phyloP scores from a whole-genome alignment of 92 coral and sea anemone genomes.

The Umimayanthus chanpuru region DNA sequence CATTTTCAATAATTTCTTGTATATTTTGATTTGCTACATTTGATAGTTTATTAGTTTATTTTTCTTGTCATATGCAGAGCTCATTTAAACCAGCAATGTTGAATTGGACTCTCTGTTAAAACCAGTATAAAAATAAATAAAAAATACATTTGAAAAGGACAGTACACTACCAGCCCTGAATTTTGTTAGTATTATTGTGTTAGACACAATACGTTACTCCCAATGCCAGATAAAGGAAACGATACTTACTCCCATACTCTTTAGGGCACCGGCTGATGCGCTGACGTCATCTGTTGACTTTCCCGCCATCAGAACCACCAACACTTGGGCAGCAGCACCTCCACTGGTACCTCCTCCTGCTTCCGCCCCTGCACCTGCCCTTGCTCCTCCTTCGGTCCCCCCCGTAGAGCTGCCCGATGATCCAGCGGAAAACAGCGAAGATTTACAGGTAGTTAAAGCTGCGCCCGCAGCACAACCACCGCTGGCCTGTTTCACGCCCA shows the following conservation, averaged over 20 bases:
- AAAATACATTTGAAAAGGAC: too few species aligned
- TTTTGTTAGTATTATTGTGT: neutral
- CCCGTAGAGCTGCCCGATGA: constrained; percentile 43
- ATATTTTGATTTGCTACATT: too few species aligned
- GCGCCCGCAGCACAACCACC: constrained; percentile 48
- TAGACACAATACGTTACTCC: neutral
- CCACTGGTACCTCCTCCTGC: constrained; percentile 39
- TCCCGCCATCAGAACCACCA: constrained; percentile 83
- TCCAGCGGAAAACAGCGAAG: constrained; percentile 33
- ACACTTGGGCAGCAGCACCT: constrained; percentile 57
- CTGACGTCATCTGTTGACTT: constrained; percentile 74
- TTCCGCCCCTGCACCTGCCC: constrained; percentile 3
- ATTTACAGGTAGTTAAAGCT: constrained; percentile 33
- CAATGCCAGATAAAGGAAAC: neutral
- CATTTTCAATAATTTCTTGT: too few species aligned
- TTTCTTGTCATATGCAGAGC: too few species aligned
- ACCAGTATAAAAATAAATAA: too few species aligned
- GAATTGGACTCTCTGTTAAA: too few species aligned
- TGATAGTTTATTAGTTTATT: too few species aligned
- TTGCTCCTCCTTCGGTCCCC: constrained; percentile 31
- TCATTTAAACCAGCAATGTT: too few species aligned
- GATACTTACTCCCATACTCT: constrained; percentile 57
- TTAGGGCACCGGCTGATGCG: constrained; percentile 59
- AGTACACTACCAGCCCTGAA: too few species aligned
- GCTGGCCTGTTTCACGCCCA: constrained; percentile 39